These are phyloP conservation scores for Disparrhopalites patrizii DNA, from an alignment of 2,888 invertebrate species.

Conservation along the genomic window DNA sequence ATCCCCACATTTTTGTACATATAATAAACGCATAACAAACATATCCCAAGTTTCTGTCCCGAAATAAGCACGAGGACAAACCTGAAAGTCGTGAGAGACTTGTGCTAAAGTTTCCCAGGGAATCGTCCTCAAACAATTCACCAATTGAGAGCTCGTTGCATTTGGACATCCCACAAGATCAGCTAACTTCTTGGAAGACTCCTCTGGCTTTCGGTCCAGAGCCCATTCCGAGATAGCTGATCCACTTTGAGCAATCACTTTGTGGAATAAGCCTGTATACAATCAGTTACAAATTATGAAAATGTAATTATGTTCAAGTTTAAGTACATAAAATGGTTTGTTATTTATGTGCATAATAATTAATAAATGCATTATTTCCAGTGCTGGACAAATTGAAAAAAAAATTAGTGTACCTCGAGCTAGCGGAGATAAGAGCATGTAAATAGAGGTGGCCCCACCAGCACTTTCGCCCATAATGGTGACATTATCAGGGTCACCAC, in stretches of 20 bases:
- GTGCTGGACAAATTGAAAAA: too few species aligned
- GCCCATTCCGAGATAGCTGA: constrained; percentile 37
- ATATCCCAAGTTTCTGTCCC: neutral
- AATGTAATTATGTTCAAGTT: neutral
- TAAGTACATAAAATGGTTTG: neutral
- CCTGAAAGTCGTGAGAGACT: neutral
- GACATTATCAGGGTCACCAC: constrained; percentile 23
- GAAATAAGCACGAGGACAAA: neutral
- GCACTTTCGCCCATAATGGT: constrained; percentile 29
- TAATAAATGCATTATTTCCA: constrained; percentile 3
- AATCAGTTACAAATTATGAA: neutral
- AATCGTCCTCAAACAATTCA: constrained; percentile 19
- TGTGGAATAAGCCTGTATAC: constrained; percentile 31
- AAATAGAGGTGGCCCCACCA: constrained; percentile 18
- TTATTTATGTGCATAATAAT: neutral
- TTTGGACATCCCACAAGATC: constrained; percentile 18
- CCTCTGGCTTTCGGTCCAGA: constrained; percentile 26
- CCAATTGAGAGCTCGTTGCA: constrained; percentile 16
- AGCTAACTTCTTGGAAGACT: constrained; percentile 19
- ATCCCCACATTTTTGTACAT: neutral
- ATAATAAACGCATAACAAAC: too few species aligned
- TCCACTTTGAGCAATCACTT: constrained; percentile 35
- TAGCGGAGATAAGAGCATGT: constrained; percentile 20
- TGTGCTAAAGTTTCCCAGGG: constrained; percentile 22
- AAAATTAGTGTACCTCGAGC: constrained; percentile 9